Conservation (phyloP, 2,888 invertebrate species). For the Cheilosia variabilis region DNA sequence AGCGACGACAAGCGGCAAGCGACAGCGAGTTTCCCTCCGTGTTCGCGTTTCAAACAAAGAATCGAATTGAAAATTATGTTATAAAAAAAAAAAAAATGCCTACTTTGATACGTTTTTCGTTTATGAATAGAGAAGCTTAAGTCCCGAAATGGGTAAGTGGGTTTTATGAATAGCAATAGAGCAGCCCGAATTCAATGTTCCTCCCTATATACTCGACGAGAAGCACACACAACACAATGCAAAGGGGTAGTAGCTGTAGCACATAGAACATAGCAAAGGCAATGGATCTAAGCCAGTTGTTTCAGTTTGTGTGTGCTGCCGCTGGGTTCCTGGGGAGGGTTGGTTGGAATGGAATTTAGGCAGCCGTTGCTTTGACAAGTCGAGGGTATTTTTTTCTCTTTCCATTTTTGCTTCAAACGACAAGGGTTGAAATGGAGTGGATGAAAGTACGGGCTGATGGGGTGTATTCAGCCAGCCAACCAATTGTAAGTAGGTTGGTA, state of each 20-base stretch:
- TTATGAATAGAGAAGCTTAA: slow-evolving; percentile 75
- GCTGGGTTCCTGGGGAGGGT: slow-evolving; percentile 41
- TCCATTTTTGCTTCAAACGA: slow-evolving; percentile 29
- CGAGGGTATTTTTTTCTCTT: slow-evolving; percentile 37
- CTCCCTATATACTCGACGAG: slow-evolving; percentile 54
- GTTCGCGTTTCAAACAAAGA: slow-evolving; percentile 62
- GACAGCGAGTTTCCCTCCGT: slow-evolving; percentile 37
- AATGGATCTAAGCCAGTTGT: slow-evolving; percentile 72
- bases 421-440: slow-evolving; percentile 71
- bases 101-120: slow-evolving; percentile 71
- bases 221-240: slow-evolving; percentile 44
- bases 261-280: background rate
- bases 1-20: background rate
- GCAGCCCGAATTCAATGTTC: slow-evolving; percentile 59
- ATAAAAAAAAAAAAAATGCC: slow-evolving; percentile 55
- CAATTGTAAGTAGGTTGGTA: slow-evolving; percentile 75
- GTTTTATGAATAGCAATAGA: slow-evolving; percentile 73
- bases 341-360: slow-evolving; percentile 63
- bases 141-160: slow-evolving; percentile 75
- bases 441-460: slow-evolving; percentile 67
- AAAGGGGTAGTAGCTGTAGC: slow-evolving; percentile 62
- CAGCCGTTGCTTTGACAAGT: slow-evolving; percentile 73
- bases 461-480: slow-evolving; percentile 73
- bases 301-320: slow-evolving; percentile 38
- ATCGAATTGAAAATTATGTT: slow-evolving; percentile 68